Evolutionary conservation across 2,888 invertebrate species (phyloP).

Genomic region (Mimas tiliae): DNA sequence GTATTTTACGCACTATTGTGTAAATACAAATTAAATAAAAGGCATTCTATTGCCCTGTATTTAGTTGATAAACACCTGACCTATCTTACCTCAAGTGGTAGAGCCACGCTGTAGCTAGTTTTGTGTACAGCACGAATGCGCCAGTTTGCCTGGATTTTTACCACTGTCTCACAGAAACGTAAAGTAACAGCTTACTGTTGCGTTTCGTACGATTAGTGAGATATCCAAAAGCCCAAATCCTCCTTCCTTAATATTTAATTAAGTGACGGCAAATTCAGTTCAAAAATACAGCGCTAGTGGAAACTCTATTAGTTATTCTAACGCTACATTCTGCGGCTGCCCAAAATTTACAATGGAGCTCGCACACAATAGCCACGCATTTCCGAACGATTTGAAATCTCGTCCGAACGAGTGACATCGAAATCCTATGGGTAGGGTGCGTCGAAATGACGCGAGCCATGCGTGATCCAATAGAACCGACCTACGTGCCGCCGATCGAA

Average conservation of each 20-base stretch:
- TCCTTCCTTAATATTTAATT: too few relatives aligned
- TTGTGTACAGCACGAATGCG: too few relatives aligned
- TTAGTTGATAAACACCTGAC: too few relatives aligned
- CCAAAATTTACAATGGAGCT: slow-evolving; percentile 13
- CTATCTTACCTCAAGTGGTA: too few relatives aligned
- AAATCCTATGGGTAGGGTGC: slow-evolving; percentile 42
- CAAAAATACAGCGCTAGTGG: not conserved
- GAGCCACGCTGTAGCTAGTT: too few relatives aligned
- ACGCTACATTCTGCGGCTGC: not conserved
- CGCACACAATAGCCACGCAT: slow-evolving; percentile 10
- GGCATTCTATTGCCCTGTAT: not conserved
- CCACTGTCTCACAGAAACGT: too few relatives aligned
- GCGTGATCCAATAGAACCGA: slow-evolving; percentile 38
- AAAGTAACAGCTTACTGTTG: too few relatives aligned
- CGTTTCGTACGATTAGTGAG: too few relatives aligned
- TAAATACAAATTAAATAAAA: slow-evolving; percentile 24
- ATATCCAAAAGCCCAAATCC: too few relatives aligned
- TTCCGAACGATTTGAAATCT: slow-evolving; percentile 34
- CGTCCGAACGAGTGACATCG: slow-evolving; percentile 48
- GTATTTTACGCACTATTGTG: slow-evolving; percentile 21
- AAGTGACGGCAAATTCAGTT: too few relatives aligned
- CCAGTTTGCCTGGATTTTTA: too few relatives aligned
- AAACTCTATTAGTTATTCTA: slow-evolving; percentile 1
- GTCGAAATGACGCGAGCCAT: slow-evolving; percentile 40
- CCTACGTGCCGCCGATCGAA: slow-evolving; percentile 52